These are phyloP conservation scores for Colletes latitarsis DNA, from an alignment of 1,140 invertebrate species.

Conservation along the genomic window DNA sequence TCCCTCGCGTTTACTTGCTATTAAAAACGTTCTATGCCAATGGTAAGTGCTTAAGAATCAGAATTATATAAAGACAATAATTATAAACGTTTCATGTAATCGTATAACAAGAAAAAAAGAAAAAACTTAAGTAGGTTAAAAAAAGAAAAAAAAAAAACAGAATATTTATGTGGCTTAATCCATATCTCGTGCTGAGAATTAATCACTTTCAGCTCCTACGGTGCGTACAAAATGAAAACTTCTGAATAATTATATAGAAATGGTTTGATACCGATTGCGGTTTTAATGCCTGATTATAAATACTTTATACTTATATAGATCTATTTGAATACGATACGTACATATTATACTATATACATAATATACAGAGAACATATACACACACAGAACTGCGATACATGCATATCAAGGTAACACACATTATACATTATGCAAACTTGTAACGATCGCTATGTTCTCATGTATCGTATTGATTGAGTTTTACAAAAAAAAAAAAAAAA, in stretches of 20 bases:
- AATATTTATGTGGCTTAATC: constrained; percentile 51
- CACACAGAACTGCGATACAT: constrained; percentile 17
- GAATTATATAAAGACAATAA: constrained; percentile 53
- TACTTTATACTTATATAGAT: constrained; percentile 55
- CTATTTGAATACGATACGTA: constrained; percentile 47
- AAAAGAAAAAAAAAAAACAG: constrained; percentile 4
- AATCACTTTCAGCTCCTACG: constrained; percentile 48
- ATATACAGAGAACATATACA: background rate
- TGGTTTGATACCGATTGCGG: constrained; percentile 46
- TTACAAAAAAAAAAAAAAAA: too few species aligned
- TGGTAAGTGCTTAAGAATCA: constrained; percentile 38
- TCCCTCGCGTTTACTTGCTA: too few species aligned
- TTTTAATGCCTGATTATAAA: constrained; percentile 25
- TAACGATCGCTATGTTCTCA: constrained; percentile 24
- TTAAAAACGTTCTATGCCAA: background rate
- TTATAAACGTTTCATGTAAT: constrained; percentile 58
- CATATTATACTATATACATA: constrained; percentile 21
- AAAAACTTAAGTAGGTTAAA: constrained; percentile 35
- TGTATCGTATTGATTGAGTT: constrained; percentile 4
- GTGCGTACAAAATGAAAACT: constrained; percentile 49
- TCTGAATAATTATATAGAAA: constrained; percentile 36
- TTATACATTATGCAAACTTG: constrained; percentile 25
- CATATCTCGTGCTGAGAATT: constrained; percentile 52
- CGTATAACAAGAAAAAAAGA: constrained; percentile 25
- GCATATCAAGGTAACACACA: constrained; percentile 41